A percentile compares a stretch with the other conserved stretches of the same genome.
These are phyloP conservation scores for Drosophila affinis DNA, from an alignment of 2,888 invertebrate species.

Conservation along the genomic window DNA sequence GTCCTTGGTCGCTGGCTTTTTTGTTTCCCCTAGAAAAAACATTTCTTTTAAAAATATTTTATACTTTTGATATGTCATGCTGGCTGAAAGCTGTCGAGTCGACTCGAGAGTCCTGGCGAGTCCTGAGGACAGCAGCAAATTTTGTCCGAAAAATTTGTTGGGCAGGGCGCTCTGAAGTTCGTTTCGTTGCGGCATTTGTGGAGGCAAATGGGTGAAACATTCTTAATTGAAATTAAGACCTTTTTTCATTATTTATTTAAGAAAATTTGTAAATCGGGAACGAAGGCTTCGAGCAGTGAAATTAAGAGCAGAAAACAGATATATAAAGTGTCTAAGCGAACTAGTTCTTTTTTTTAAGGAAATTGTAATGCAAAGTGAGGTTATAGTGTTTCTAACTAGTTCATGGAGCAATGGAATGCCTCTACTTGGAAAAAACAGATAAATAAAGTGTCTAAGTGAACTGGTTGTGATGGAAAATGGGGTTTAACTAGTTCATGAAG, in stretches of 20 bases:
- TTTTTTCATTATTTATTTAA: not conserved
- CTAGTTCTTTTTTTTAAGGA: not conserved
- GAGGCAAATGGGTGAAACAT: not conserved
- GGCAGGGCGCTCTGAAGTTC: slow-evolving; percentile 5
- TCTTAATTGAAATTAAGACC: slow-evolving; percentile 42
- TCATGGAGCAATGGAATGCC: not conserved
- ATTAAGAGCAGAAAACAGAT: not conserved
- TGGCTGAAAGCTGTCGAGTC: slow-evolving; percentile 70
- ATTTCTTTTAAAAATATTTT: slow-evolving; percentile 76
- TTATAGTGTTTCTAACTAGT: not conserved
- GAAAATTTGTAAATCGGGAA: not conserved
- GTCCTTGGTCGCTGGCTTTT: not conserved
- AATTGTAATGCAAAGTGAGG: not conserved
- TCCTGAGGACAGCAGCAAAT: slow-evolving; percentile 24
- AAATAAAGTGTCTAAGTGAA: not conserved
- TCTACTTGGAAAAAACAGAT: no score
- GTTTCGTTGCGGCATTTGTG: slow-evolving; percentile 8
- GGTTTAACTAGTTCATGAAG: not conserved
- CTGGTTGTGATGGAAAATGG: not conserved
- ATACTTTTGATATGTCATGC: slow-evolving; percentile 77
- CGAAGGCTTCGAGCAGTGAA: not conserved
- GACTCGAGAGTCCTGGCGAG: slow-evolving; percentile 17
- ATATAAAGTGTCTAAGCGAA: not conserved
- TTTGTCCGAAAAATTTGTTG: slow-evolving; percentile 47
- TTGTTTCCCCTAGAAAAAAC: slow-evolving; percentile 51